Evolutionary conservation across 2,113 vertebrate species (phyloP).

Genomic region (Varanus komodoensis): DNA sequence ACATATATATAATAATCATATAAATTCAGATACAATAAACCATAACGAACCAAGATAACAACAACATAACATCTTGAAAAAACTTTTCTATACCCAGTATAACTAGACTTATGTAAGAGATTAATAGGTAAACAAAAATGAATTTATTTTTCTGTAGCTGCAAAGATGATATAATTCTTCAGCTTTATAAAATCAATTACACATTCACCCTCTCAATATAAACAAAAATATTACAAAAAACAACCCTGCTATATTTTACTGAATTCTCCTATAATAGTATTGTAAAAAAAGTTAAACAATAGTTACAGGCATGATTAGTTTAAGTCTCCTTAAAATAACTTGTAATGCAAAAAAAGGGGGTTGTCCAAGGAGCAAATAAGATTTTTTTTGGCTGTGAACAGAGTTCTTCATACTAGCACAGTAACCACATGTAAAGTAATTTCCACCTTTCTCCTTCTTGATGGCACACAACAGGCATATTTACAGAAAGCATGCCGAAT

Average conservation of each 20-base stretch:
- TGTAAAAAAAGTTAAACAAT: slow-evolving; percentile 26
- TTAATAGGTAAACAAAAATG: slow-evolving; percentile 21
- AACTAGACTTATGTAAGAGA: not conserved
- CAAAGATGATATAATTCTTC: slow-evolving; percentile 29
- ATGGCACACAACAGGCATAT: not conserved
- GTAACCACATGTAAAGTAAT: not conserved
- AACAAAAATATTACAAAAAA: slow-evolving; percentile 7
- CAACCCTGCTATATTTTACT: slow-evolving; percentile 23
- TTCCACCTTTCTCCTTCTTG: accelerated
- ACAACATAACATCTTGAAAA: not conserved
- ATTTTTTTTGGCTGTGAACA: not conserved
- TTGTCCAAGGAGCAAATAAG: not conserved
- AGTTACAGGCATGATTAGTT: accelerated
- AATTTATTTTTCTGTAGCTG: slow-evolving; percentile 37
- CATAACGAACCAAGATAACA: no score
- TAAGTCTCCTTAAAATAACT: not conserved
- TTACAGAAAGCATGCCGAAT: not conserved
- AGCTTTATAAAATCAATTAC: slow-evolving; percentile 53
- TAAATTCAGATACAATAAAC: no score
- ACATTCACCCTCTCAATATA: slow-evolving; percentile 53
- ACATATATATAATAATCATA: no score
- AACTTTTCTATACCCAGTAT: not conserved
- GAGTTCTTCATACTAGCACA: not conserved
- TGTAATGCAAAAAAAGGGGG: not conserved
- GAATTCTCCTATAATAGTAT: slow-evolving; percentile 30